Conservation (phyloP, 35 echinoderm and acorn worm species). For the Patiria miniata region DNA sequence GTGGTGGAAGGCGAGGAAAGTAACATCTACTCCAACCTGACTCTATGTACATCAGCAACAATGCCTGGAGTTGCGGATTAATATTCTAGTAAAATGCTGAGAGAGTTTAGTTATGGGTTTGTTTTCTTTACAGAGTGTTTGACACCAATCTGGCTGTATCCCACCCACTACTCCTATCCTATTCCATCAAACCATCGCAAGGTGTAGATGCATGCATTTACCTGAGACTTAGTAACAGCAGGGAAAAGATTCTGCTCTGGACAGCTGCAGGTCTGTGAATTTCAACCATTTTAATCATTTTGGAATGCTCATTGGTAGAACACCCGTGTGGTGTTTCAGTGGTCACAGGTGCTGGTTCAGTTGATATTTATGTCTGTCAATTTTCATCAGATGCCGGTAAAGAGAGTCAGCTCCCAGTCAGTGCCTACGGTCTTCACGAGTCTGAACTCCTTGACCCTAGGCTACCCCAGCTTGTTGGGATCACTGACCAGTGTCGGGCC, state of each 20-base stretch:
- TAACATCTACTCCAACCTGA: too few species aligned
- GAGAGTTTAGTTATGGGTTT: neutral
- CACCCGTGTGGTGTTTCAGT: neutral
- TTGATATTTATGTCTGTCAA: too few species aligned
- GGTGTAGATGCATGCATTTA: slow-evolving; percentile 51
- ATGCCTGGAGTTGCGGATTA: too few species aligned
- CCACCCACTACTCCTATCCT: slow-evolving; percentile 73
- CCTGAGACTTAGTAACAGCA: slow-evolving; percentile 15
- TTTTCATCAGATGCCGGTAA: slow-evolving; percentile 47
- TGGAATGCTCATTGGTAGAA: neutral
- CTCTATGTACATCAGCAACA: too few species aligned
- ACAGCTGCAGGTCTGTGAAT: slow-evolving; percentile 40
- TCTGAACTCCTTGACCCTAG: slow-evolving; percentile 42
- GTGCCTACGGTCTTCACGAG: slow-evolving; percentile 59
- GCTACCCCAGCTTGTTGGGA: slow-evolving; percentile 18
- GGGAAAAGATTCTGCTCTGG: slow-evolving; percentile 60
- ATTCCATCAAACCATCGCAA: slow-evolving; percentile 40
- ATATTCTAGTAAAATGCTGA: too few species aligned
- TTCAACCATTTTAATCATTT: too few species aligned
- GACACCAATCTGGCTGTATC: slow-evolving; percentile 24
- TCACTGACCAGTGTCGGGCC: slow-evolving; percentile 35
- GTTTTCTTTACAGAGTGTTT: slow-evolving; percentile 54
- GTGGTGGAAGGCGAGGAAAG: too few species aligned
- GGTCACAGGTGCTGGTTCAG: neutral
- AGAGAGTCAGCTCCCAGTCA: slow-evolving; percentile 54